These are phyloP conservation scores for Campopleginae sp. DNA, from an alignment of 2,888 invertebrate genomes.

Conservation along the genomic window DNA sequence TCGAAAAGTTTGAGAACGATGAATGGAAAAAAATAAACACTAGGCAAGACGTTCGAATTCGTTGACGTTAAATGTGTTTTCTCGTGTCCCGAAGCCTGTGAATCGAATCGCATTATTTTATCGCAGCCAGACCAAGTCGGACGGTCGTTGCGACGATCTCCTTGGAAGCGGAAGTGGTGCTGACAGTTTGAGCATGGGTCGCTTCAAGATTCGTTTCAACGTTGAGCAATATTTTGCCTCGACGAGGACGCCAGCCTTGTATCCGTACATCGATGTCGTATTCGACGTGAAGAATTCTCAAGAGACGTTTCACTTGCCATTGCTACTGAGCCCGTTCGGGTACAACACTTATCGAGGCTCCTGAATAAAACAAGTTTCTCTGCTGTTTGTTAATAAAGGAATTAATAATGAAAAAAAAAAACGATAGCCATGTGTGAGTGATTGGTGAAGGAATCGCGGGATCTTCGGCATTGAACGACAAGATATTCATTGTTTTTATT, in stretches of 20 bases:
- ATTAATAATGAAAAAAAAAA: not conserved
- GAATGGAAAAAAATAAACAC: constrained; percentile 88
- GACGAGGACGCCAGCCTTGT: constrained; percentile 87
- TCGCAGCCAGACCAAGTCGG: constrained; percentile 85
- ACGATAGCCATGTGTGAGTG: not conserved
- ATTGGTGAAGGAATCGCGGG: constrained; percentile 15
- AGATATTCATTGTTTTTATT: not conserved
- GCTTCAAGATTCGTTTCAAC: constrained; percentile 90
- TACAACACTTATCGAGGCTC: constrained; percentile 91
- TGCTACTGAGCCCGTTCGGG: constrained; percentile 90
- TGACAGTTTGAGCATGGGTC: constrained; percentile 86
- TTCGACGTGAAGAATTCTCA: constrained; percentile 87
- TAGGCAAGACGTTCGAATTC: constrained; percentile 66
- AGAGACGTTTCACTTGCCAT: constrained; percentile 90
- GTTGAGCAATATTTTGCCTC: constrained; percentile 88
- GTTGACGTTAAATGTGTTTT: not conserved
- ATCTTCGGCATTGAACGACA: constrained; percentile 22
- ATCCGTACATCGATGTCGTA: constrained; percentile 90
- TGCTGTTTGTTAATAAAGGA: not conserved
- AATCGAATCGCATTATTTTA: not conserved
- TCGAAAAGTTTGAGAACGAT: constrained; percentile 87
- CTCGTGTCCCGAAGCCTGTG: not conserved
- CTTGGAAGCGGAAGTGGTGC: constrained; percentile 84
- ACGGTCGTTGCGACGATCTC: constrained; percentile 88
- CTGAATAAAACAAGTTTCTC: constrained; percentile 77